These are phyloP conservation scores for Amphiprion percula DNA, from an alignment of 2,113 vertebrate species.

Conservation along the genomic window DNA sequence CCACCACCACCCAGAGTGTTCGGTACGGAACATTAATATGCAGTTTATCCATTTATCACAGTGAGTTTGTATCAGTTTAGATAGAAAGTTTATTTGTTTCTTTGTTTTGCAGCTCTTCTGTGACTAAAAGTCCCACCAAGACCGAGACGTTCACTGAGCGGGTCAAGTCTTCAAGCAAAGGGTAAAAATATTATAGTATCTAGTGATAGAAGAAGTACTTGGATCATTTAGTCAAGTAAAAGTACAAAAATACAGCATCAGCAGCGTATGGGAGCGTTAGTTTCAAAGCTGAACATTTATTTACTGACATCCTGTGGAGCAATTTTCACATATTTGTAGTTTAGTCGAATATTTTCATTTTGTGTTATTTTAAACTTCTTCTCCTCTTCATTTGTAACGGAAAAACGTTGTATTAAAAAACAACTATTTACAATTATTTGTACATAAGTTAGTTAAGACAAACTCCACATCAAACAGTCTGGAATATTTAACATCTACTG, in stretches of 20 bases:
- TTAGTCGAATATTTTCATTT: background rate
- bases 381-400: too few relatives aligned
- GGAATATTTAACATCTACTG: too few relatives aligned
- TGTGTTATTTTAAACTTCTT: too few relatives aligned
- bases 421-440: too few relatives aligned
- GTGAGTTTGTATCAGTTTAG: background rate
- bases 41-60: background rate
- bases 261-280: background rate
- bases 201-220: too few relatives aligned
- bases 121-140: conserved; percentile 55
- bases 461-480: too few relatives aligned
- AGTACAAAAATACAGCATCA: too few relatives aligned
- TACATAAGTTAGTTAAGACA: too few relatives aligned
- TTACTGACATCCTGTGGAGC: too few relatives aligned
- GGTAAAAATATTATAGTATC: conserved; percentile 53
- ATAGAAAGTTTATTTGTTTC: background rate
- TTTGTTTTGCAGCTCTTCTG: conserved; percentile 61
- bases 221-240: too few relatives aligned
- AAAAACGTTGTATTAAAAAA: too few relatives aligned
- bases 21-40: conserved; percentile 34
- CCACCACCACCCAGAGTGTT: conserved; percentile 43
- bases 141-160: conserved; percentile 71
- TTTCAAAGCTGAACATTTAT: too few relatives aligned
- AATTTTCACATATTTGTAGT: background rate
- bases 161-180: conserved; percentile 67